These are phyloP conservation scores for silkworm (Bombyx mori) DNA, from an alignment of 1,140 invertebrate species.

Conservation along the genomic window ASM3026992v2 NC_085112.1:12577001-12577500, in stretches of 20 bases:
- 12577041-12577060: no score
- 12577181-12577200: no score
- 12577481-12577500: slow-evolving; percentile 76
- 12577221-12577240: no score
- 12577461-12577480: slow-evolving; percentile 75
- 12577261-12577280: not conserved
- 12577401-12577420: slow-evolving; percentile 60
- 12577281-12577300: slow-evolving; percentile 69
- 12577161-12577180: no score
- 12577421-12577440: slow-evolving; percentile 74
- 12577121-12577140: no score
- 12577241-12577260: not conserved
- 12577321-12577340: slow-evolving; percentile 66
- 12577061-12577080: no score
- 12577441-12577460: slow-evolving; percentile 76
- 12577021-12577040: no score
- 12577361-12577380: slow-evolving; percentile 67
- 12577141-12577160: no score
- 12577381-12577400: slow-evolving; percentile 43
- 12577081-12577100: no score
- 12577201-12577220: no score
- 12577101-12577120: no score
- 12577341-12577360: slow-evolving; percentile 73
- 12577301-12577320: slow-evolving; percentile 68
- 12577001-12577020: no score